Evolutionary conservation across 2,888 invertebrate species (phyloP), one percentile per base, ranked within the genome.

Genomic region (Hyles lineata): DNA sequence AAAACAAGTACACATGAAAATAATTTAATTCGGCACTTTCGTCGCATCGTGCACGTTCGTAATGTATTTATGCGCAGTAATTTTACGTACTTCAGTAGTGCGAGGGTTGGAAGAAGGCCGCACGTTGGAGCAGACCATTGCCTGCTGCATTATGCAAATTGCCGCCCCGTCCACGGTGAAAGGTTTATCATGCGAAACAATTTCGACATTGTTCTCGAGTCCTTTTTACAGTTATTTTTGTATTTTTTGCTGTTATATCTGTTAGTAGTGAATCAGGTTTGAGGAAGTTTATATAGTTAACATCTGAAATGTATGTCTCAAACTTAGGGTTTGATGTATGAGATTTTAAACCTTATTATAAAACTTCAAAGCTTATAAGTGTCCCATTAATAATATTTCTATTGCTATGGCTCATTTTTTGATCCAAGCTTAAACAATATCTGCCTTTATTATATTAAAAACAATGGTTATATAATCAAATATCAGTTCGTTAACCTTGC

Each of bases 131-230:
- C 63, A 63, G 35, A 35, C 63, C 21, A 35, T 11, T 63, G 32
- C 35, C 8, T n/a, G 23, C 21, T 63, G 32, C 58, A 70, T 70
- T 70, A 59, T 35, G 59, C 59, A 70, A 70, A 70, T 59, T 32
- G 32, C 58, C 0, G 9, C 32, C n/a, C n/a, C 17, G 25, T n/a
- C 32, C n/a, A 35, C 35, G n/a, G 17, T 55, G 21, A 59, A 32
- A 59, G 32, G 70, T 70, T 70, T 59, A 59, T 70, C 21, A 35
- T 59, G 70, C 59, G n/a, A 32, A 59, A 70, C 35, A 21, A 8
- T 70, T 29, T 59, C 21, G 15, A 15, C n/a, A 59, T 35, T 32
- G n/a, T 21, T 21, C 17, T 17, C 35, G 11, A 43, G 11, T 9
- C 11, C 15, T n/a, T 32, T 15, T 32, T 17, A 29, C 59, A 21